Evolutionary conservation across 2,888 invertebrate genomes (phyloP), one percentile per base, ranked within the genome.

Genomic region (Ophion ellenae): DNA sequence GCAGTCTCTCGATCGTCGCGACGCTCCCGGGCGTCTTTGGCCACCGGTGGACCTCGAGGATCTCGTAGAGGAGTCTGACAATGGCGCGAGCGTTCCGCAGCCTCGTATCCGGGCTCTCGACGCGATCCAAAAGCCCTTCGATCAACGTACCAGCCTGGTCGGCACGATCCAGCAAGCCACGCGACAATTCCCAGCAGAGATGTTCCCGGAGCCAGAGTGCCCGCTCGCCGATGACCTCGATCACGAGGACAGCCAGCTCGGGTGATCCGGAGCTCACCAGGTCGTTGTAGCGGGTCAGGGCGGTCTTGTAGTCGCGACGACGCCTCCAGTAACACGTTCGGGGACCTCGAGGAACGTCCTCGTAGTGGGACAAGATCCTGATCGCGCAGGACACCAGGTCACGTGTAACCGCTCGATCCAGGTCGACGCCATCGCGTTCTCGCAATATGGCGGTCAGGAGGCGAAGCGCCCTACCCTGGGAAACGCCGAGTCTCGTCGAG

Each of bases 1-100:
- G 88, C 5, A 96, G 92, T 24, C 94, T 94, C 4, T 94, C 93
- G 2, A 95, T 90, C 24, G 94, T 94, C 0, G 94, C 76, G 11
- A 95, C 88, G n/a, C 94, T 94, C 28, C 95, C 94, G 0, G 94
- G 92, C 32, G 94, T 91, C n/a, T 91, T 88, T 17, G 91, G 90
- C 95, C 95, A 96, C 67, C 94, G 92, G 2, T 95, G 92, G 76
- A 94, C 92, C 47, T 94, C 94, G 9, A 96, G 90, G 4, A 95
- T 89, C 82, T 95, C 95, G 83, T 95, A 95, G 0, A 96, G 90
- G 0, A 95, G 94, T 86, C 95, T 92, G 83, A 95, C 93, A 2
- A 95, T 93, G 86, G 94, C 94, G 67, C 95, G 94, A 0, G 94
- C 94, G 6, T 94, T 93, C 11, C 92, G 91, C 0, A 94, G 87